Percentiles rank a stretch among this genome's conserved stretches.
phyloP scores from a whole-genome alignment of 2,113 vertebrate genomes.

The Pedionomus torquatus region DNA sequence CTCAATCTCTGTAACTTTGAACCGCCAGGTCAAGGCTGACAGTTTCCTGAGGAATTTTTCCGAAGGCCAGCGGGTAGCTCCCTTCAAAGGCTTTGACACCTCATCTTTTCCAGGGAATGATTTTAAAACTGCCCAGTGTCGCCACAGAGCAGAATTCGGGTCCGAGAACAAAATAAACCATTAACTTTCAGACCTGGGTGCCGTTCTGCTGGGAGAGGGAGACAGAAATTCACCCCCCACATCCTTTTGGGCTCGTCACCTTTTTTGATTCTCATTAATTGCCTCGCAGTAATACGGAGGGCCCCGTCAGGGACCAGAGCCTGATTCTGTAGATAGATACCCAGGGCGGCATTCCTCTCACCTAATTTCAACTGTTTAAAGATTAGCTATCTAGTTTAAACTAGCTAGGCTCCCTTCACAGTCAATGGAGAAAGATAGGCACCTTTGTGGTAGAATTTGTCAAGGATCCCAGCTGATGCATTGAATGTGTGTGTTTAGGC shows the following conservation, averaged over 20 bases:
- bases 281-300: neutral
- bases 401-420: neutral
- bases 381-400: conserved; percentile 48
- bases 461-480: neutral
- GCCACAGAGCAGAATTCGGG: neutral
- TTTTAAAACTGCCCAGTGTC: neutral
- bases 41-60: neutral
- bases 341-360: conserved; percentile 35
- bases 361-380: conserved; percentile 8
- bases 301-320: neutral
- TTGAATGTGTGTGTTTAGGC: conserved; percentile 50
- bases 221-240: neutral
- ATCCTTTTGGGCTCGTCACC: neutral
- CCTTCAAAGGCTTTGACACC: neutral
- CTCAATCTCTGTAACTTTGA: conserved; percentile 31
- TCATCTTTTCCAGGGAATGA: neutral
- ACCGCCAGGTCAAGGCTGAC: conserved; percentile 25
- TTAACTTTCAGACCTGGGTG: neutral
- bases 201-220: neutral
- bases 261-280: neutral
- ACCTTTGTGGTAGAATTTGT: conserved; percentile 12
- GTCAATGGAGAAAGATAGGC: neutral
- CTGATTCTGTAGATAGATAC: neutral
- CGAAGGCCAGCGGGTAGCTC: neutral
- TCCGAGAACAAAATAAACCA: neutral